phyloP scores from a whole-genome alignment of 2,113 vertebrate genomes.

The Oncorhynchus clarkii region DNA sequence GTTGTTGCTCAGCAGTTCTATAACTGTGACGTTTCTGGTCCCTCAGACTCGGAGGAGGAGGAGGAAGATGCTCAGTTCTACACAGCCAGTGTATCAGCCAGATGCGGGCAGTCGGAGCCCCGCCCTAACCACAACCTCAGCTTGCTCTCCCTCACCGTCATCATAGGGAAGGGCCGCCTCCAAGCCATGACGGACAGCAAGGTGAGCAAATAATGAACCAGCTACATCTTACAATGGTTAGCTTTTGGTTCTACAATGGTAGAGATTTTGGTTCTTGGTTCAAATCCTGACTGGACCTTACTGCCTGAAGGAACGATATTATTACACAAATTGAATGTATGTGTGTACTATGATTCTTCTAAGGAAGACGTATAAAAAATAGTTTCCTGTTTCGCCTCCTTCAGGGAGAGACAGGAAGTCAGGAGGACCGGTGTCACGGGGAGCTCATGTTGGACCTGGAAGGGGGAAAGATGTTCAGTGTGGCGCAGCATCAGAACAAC shows the following conservation, averaged over 20 bases:
- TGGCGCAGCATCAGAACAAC: constrained; percentile 83
- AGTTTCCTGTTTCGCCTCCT: neutral
- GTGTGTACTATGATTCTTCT: neutral
- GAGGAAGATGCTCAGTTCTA: constrained; percentile 83
- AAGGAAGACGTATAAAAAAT: no score
- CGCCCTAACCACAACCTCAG: constrained; percentile 71
- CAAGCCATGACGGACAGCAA: constrained; percentile 82
- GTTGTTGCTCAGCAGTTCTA: no score
- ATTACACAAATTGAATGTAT: neutral
- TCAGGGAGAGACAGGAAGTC: neutral
- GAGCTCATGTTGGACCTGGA: constrained; percentile 86
- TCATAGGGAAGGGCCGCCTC: constrained; percentile 81
- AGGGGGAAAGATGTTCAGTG: constrained; percentile 84
- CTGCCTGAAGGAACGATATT: no score
- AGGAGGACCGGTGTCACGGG: constrained; percentile 81
- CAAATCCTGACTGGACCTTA: neutral
- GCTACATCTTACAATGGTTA: neutral
- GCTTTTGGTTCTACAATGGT: no score
- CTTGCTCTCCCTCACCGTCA: constrained; percentile 78
- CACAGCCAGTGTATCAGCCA: constrained; percentile 63
- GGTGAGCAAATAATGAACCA: constrained; percentile 61
- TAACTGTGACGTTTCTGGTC: neutral
- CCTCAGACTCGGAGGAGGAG: constrained; percentile 85
- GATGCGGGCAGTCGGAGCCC: constrained; percentile 46
- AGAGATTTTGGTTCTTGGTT: neutral